Evolutionary conservation across 2,888 invertebrate species (phyloP).

Genomic region (Melinaea marsaeus): DNA sequence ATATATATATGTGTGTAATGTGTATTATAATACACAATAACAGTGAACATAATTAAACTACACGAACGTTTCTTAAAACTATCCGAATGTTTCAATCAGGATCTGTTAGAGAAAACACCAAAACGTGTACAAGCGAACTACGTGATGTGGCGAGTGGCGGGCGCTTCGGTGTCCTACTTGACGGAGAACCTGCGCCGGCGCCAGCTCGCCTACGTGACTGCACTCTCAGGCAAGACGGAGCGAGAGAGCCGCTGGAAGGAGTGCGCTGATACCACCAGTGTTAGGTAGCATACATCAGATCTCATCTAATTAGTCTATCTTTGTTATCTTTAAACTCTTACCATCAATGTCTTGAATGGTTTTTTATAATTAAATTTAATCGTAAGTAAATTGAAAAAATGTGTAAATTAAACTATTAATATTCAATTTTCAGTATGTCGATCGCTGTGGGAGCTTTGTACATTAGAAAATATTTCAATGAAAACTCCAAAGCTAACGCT

Average conservation of each 20-base stretch:
- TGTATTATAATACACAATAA: too few relatives aligned
- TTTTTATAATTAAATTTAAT: too few relatives aligned
- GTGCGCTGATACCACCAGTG: slow-evolving; percentile 88
- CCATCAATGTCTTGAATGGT: too few relatives aligned
- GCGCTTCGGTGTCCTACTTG: slow-evolving; percentile 88
- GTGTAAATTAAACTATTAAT: too few relatives aligned
- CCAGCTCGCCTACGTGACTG: slow-evolving; percentile 88
- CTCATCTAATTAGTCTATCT: not conserved
- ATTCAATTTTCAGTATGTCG: slow-evolving; percentile 75
- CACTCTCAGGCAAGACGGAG: slow-evolving; percentile 89
- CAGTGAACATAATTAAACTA: too few relatives aligned
- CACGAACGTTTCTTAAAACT: too few relatives aligned
- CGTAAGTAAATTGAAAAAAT: too few relatives aligned
- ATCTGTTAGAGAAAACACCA: slow-evolving; percentile 71
- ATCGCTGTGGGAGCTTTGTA: slow-evolving; percentile 90
- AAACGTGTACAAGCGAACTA: slow-evolving; percentile 88
- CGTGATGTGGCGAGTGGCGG: slow-evolving; percentile 93
- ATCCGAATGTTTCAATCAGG: slow-evolving; percentile 34
- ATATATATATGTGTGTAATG: too few relatives aligned
- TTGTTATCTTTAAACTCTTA: slow-evolving; percentile 21
- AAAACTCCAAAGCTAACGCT: slow-evolving; percentile 89
- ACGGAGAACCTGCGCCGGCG: slow-evolving; percentile 86
- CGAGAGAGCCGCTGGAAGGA: slow-evolving; percentile 94
- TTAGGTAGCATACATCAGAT: slow-evolving; percentile 73
- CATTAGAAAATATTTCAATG: slow-evolving; percentile 91